Base-by-base conservation (phyloP, 2,888 invertebrate species). In the Dione juno region DNA sequence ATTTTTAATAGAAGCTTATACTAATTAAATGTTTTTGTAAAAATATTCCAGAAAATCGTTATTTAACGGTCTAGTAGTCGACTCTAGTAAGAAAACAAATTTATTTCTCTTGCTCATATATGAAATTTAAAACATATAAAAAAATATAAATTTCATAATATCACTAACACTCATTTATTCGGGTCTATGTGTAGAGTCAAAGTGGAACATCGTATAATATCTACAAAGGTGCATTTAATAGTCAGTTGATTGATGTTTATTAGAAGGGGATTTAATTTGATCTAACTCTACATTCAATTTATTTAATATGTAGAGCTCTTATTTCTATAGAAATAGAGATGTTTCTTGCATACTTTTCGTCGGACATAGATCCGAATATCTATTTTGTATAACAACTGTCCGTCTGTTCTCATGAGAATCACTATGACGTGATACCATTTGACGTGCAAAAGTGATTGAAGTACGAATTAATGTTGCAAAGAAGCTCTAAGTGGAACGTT, bases 161-260 rank as follows among this genome's bases (percentile, higher is more conserved):
- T n/a, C n/a, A 28, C 28, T 28, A 28, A 28, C 28, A 16, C 45
- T 28, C 11, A 28, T 45, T 45, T 2, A 37, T 40, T 21, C 10
- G 28, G 50, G 9, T 48, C 11, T 43, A 52, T 16, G 6, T 40
- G 1, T 7, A 11, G 41, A 74, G 3, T 11, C 75, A 16, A 83
- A 83, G 76, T 43, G 80, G 80, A 86, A 78, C 77, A 75, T 16
- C 79, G 19, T 77, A 77, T 72, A 80, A 81, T 83, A 84, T 81
- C 78, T 76, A 81, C 80, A 86, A 89, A 88, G 89, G 86, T 89
- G 88, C 86, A 87, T 87, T 84, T 88, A 88, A 88, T 87, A 84
- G 83, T 80, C 75, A 64, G 76, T 81, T 88, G 88, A 89, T 89
- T 89, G 85, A 88, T 88, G 88, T 87, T 83, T 87, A 88, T 87